A percentile compares a stretch with the other conserved stretches of the same genome.
These are phyloP conservation scores for Carcharodon carcharias DNA, from an alignment of 2,797 vertebrate species.

Conservation along the genomic window DNA sequence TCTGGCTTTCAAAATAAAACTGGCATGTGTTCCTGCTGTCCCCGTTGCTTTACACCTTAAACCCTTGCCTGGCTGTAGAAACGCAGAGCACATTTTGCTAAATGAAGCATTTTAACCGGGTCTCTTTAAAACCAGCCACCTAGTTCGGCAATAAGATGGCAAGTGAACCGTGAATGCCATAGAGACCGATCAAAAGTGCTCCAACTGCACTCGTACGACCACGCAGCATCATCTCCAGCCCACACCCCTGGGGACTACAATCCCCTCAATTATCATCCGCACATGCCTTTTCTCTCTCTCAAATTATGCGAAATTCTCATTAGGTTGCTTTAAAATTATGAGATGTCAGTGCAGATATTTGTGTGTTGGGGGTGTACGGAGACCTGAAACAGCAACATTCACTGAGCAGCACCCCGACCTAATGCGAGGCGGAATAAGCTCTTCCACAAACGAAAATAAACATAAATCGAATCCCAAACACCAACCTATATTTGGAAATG, in stretches of 20 bases:
- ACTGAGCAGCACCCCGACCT: background rate
- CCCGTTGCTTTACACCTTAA: background rate
- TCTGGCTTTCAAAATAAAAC: background rate
- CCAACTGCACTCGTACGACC: background rate
- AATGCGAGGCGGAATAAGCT: background rate
- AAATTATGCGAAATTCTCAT: background rate
- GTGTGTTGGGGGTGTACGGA: background rate
- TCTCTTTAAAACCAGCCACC: background rate
- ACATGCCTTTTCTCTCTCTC: background rate
- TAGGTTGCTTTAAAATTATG: background rate
- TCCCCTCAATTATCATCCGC: background rate
- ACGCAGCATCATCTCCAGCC: background rate
- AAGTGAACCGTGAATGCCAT: conserved; percentile 40
- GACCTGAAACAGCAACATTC: background rate
- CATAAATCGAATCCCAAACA: background rate
- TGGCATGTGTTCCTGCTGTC: background rate
- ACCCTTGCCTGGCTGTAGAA: background rate
- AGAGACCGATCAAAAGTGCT: conserved; percentile 24
- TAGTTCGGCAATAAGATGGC: conserved; percentile 33
- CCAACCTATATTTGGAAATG: background rate
- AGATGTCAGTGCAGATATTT: background rate
- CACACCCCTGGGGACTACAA: background rate
- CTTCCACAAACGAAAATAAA: background rate
- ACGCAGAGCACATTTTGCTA: background rate
- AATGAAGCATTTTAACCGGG: background rate